Evolutionary conservation across 2,113 vertebrate species (phyloP), one percentile per base, ranked within the genome.

Genomic region (Tor tambroides): DNA sequence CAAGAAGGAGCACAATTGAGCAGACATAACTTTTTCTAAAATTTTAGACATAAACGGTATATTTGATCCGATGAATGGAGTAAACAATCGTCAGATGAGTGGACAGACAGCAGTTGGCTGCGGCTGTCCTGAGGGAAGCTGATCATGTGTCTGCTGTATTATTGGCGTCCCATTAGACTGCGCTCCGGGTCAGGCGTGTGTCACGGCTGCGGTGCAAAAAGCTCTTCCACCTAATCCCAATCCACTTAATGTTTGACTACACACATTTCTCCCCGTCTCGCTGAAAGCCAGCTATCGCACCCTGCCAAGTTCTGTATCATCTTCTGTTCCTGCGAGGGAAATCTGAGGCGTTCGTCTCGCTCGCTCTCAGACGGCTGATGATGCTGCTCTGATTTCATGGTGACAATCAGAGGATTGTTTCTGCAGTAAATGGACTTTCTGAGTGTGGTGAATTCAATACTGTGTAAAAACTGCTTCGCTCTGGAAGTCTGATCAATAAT

Each of bases 171-270:
- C 46, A 30, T 77, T 30, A 51, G 75, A 77, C 46, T 17, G n/a
- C 7, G 6, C 30, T 56, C 49, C 6, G 10, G 75, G 51, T 79
- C 51, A 56, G 8, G 2, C 15, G 6, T 28, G 46, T 30, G 75
- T 78, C 75, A 71, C 14, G 6, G 75, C 46, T 38, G 21, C 2
- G 19, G 77, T 35, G 77, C 77, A n/a, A 59, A 79, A 59, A 80
- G 77, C 77, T n/a, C 15, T 32, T 10, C 49, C 49, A 72, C 21
- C 69, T 41, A 12, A 78, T 32, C 75, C 5, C 0, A 17, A 0
- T 51, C 2, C 46, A 78, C 15, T 30, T 78, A 5, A 21, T 54
- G 46, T 54, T 32, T 0, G 7, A 30, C 75, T 32, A 19, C 46
- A 54, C 28, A 17, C 8, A 19, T 1, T 9, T 5, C 1, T 1